Percentiles rank a stretch among this genome's conserved stretches.
phyloP scores from a whole-genome alignment of 2,113 vertebrate genomes.

The Sceloporus tristichus region DNA sequence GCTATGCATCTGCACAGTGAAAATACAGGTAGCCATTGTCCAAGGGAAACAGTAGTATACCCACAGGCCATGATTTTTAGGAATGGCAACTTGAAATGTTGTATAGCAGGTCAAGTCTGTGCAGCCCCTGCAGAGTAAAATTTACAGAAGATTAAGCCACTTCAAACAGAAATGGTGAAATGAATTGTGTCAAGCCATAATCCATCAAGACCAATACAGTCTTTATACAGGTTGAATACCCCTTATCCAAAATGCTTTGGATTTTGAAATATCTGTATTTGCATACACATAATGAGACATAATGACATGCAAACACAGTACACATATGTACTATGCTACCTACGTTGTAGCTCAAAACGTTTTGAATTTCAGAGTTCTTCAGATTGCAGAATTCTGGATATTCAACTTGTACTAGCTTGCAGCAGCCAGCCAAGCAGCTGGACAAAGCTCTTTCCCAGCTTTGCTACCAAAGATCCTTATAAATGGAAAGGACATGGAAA shows the following conservation, averaged over 20 bases:
- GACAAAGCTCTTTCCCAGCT: not conserved
- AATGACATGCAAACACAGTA: too few species aligned
- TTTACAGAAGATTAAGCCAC: conserved; percentile 27
- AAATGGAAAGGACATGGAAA: not conserved
- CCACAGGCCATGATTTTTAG: conserved; percentile 55
- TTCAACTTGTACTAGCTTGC: too few species aligned
- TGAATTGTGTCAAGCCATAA: not conserved
- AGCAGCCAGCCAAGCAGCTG: not conserved
- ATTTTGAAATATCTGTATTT: too few species aligned
- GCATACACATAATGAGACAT: too few species aligned
- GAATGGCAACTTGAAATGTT: conserved; percentile 56
- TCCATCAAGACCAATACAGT: not conserved
- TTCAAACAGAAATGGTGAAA: not conserved
- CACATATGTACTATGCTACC: too few species aligned
- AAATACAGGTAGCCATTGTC: conserved; percentile 43
- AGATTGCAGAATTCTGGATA: too few species aligned
- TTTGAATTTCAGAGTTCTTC: too few species aligned
- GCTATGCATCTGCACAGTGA: conserved; percentile 26
- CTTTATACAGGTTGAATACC: not conserved
- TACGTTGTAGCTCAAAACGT: too few species aligned
- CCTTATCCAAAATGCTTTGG: too few species aligned
- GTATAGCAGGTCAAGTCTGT: conserved; percentile 46
- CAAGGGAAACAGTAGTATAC: conserved; percentile 63
- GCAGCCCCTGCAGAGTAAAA: conserved; percentile 62
- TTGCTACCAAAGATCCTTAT: not conserved